A percentile compares a stretch with the other conserved stretches of the same genome.
Evolutionary conservation across 2,113 vertebrate genomes (phyloP).

Genomic region (Anolis carolinensis): DNA sequence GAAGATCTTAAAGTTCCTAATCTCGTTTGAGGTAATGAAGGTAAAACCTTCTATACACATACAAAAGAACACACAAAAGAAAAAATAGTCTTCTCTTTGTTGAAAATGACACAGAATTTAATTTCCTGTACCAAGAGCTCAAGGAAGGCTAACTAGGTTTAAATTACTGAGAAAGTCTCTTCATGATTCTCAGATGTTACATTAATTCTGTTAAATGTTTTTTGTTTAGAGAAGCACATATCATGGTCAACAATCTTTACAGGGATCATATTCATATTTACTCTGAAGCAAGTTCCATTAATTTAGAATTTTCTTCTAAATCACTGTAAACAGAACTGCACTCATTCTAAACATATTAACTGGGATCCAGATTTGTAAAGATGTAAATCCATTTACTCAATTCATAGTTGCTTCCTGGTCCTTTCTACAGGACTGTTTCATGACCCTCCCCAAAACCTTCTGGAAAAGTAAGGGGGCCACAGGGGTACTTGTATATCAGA

Average conservation of each 20-base stretch:
- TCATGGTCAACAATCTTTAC: background rate
- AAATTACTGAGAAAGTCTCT: slow-evolving; percentile 7
- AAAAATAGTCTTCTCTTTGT: background rate
- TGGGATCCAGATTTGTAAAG: background rate
- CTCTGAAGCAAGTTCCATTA: background rate
- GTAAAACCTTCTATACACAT: background rate
- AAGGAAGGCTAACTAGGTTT: background rate
- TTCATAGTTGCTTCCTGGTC: background rate
- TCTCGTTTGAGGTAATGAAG: background rate
- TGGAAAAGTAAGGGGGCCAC: background rate
- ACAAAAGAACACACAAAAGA: background rate
- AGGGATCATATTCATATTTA: background rate
- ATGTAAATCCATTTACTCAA: background rate
- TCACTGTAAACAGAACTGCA: background rate
- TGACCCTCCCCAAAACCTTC: too few relatives aligned
- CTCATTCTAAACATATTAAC: background rate
- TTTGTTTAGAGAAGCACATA: background rate
- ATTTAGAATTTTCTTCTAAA: background rate
- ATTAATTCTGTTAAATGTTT: background rate
- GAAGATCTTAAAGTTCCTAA: background rate
- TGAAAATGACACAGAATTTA: background rate
- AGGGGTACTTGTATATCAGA: background rate
- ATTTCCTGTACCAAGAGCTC: background rate
- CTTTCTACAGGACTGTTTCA: background rate
- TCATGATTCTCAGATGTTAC: background rate